Base-by-base conservation (phyloP, 2,888 invertebrate species). In the Lapara coniferarum region DNA sequence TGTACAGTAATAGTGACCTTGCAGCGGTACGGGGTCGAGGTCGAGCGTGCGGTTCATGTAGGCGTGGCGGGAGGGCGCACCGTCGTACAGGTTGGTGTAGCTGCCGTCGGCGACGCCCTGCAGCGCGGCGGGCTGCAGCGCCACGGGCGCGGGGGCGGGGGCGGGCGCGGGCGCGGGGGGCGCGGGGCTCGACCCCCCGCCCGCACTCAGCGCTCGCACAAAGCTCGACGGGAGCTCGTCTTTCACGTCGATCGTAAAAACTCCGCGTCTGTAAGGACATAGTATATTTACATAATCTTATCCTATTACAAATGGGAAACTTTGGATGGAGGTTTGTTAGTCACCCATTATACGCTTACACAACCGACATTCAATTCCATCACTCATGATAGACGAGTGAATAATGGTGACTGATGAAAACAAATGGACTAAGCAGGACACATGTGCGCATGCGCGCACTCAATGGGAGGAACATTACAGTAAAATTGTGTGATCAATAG, bases 31-130 rank as follows among this genome's bases (percentile, higher is more conserved):
- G 71, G 90, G 86, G 82, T 95, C 95, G 73, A 94, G 87, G 76
- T 95, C 95, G 75, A 95, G 89, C 85, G 95, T 94, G 83, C 94
- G 94, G 83, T 95, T 91, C 84, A 87, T 88, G 87, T 93, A 93
- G 69, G 88, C 92, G 89, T 89, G 89, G 14, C 85, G 85, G 78
- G 82, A 73, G 51, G 71, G 56, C 19, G 25, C 14, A n/a, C 44
- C 44, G 46, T n/a, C n/a, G 59, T 46, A 59, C 16, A 16, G 16
- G 59, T 16, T n/a, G 16, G 46, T 12, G 46, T 44, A 44, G 58
- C n/a, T n/a, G 58, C 16, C 16, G 16, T 10, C 44, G 89, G 14
- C 72, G 46, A 70, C 44, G 69, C 69, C 66, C 66, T 66, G 69
- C 66, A 67, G 77, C 58, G 72, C 71, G 58, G 71, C 71, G 67